Base-by-base conservation (phyloP, 2,797 vertebrate species). In the Acipenser transmontanus region DNA sequence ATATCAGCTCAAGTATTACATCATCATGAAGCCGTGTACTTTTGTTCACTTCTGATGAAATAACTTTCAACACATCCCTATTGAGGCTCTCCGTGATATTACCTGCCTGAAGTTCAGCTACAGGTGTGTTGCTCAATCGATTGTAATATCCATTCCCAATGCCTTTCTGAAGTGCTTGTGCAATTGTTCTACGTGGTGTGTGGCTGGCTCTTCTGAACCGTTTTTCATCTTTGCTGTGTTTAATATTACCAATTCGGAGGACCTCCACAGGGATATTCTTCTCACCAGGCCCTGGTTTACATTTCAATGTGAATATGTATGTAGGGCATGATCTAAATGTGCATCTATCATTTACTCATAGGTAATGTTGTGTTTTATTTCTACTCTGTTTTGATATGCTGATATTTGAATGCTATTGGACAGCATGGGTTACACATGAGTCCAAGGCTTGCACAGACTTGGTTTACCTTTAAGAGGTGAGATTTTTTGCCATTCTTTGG, bases 61-160 rank as follows among this genome's bases (percentile, higher is more conserved):
- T 69, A 2, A 66, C 62, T 68, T 69, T 68, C 8, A 67, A 9
- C 1, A 69, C 67, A 65, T 72, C 50, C 56, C 66, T 70, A 13
- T 17, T 65, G 1, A 71, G 47, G 20, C 57, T 50, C 47, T 17
- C 11, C 1, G 69, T 71, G 5, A 70, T 64, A 59, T 69, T 72
- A 50, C 68, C 68, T 14, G 68, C 51, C 6, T 62, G 7, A 7
- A 70, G n/a, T 52, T 76, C 66, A 7, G 10, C 6, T 1, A 8
- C 20, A 12, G 70, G 60, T 49, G 63, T 74, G 14, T 50, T 49
- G 0, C 56, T 34, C 2, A 67, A 17, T 51, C 47, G 51, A 1
- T 5, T 57, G n/a, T 69, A 68, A n/a, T 13, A 69, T 6, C 59
- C 0, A 7, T 71, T 49, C 17, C 71, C 69, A 5, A 70, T 50